Evolutionary conservation across 1,140 invertebrate species (phyloP).

Genomic region (Gyrodactylus bullatarudis): DNA sequence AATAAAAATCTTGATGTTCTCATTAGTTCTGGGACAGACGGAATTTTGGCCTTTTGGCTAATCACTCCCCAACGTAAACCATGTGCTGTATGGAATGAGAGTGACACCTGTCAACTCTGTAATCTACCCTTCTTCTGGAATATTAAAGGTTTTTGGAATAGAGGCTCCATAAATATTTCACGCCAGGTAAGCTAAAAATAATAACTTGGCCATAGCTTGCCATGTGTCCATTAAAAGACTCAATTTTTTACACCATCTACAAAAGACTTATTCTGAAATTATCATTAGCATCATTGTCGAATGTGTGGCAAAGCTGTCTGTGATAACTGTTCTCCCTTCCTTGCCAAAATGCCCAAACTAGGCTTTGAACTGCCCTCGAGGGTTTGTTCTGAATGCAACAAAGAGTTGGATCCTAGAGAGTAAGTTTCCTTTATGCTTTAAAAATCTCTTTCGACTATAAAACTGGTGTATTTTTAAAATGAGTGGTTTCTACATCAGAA

Average conservation of each 20-base stretch:
- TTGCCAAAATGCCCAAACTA: conserved; percentile 57
- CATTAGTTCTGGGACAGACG: neutral
- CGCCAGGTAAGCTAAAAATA: no score
- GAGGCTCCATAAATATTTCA: conserved; percentile 49
- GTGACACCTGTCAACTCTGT: conserved; percentile 65
- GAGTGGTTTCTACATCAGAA: no score
- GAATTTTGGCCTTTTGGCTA: neutral
- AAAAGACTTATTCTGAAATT: conserved; percentile 5
- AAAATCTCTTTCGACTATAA: neutral
- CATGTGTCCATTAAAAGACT: no score
- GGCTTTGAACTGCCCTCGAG: conserved; percentile 87
- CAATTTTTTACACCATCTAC: no score
- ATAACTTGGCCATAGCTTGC: no score
- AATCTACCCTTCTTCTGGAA: conserved; percentile 90
- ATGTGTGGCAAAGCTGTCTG: conserved; percentile 55
- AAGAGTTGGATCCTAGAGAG: conserved; percentile 11
- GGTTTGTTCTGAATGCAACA: conserved; percentile 61
- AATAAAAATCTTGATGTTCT: neutral
- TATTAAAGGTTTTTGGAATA: conserved; percentile 78
- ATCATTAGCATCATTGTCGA: conserved; percentile 24
- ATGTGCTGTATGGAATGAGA: conserved; percentile 68
- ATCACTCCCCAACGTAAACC: conserved; percentile 11
- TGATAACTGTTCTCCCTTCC: conserved; percentile 50
- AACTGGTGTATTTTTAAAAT: no score
- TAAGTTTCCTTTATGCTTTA: neutral